Evolutionary conservation across 2,888 invertebrate genomes (phyloP).

Genomic region (Lepidocyrtoides sp.): DNA sequence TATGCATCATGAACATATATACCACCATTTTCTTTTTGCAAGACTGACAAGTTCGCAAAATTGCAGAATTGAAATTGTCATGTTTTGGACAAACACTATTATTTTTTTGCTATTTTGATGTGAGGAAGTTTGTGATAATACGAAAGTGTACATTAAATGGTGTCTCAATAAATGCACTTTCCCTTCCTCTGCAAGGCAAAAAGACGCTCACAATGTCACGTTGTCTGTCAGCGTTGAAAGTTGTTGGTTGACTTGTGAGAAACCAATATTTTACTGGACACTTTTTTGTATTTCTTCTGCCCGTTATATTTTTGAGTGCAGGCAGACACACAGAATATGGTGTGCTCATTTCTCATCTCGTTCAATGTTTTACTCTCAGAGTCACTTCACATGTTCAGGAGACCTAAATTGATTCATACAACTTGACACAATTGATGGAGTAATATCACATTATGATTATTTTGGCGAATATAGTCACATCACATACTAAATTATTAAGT

Average conservation of each 20-base stretch:
- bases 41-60: conserved; percentile 25
- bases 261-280: not conserved
- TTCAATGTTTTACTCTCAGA: not conserved
- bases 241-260: not conserved
- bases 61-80: conserved; percentile 31
- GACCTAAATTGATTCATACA: not conserved
- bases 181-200: not conserved
- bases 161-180: conserved; percentile 28
- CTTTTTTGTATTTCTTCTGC: not conserved
- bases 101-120: not conserved
- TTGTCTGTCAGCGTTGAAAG: conserved; percentile 37
- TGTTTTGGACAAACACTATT: conserved; percentile 3
- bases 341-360: not conserved
- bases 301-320: not conserved
- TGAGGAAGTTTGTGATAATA: not conserved
- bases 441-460: not conserved
- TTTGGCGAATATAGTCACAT: not conserved
- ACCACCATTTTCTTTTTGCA: not conserved
- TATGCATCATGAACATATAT: too few relatives aligned
- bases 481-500: not conserved
- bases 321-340: not conserved
- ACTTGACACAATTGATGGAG: not conserved
- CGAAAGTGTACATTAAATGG: not conserved
- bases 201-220: conserved; percentile 41
- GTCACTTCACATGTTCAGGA: not conserved